These are phyloP conservation scores for Variabilichromis moorii DNA, from an alignment of 2,113 vertebrate species.

Conservation along the genomic window DNA sequence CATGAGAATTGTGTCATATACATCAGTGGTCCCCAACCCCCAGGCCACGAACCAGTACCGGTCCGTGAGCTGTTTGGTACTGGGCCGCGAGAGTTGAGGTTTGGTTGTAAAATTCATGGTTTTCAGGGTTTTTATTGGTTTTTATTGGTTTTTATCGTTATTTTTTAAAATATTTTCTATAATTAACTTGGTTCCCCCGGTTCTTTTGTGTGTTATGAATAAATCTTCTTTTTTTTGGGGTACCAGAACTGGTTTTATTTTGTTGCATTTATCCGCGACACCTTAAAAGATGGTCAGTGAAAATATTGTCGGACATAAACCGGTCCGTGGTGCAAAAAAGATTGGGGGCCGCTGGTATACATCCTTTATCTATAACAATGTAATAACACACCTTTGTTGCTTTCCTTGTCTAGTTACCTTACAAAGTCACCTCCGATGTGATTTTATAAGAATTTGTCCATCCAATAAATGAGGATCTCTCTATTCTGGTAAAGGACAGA, in stretches of 20 bases:
- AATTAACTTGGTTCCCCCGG: background rate
- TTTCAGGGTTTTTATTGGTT: background rate
- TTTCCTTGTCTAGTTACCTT: background rate
- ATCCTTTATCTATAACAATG: background rate
- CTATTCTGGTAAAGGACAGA: background rate
- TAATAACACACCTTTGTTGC: background rate
- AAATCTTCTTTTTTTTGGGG: background rate
- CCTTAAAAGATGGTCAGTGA: background rate
- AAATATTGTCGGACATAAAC: background rate
- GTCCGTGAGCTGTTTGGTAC: background rate
- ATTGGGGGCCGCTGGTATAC: background rate
- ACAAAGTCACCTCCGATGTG: background rate
- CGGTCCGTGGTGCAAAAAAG: background rate
- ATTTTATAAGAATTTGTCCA: background rate
- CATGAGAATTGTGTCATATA: background rate
- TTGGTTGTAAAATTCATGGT: background rate
- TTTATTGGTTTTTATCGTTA: background rate
- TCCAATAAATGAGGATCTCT: background rate
- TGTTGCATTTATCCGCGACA: background rate
- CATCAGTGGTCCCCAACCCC: background rate
- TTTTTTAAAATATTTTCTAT: rapidly evolving
- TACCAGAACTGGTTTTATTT: background rate
- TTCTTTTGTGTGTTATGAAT: background rate
- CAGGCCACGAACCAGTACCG: background rate
- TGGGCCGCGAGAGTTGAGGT: background rate